Conservation (phyloP, 2,797 vertebrate genomes). For the Rhadinocentrus ornatus region DNA sequence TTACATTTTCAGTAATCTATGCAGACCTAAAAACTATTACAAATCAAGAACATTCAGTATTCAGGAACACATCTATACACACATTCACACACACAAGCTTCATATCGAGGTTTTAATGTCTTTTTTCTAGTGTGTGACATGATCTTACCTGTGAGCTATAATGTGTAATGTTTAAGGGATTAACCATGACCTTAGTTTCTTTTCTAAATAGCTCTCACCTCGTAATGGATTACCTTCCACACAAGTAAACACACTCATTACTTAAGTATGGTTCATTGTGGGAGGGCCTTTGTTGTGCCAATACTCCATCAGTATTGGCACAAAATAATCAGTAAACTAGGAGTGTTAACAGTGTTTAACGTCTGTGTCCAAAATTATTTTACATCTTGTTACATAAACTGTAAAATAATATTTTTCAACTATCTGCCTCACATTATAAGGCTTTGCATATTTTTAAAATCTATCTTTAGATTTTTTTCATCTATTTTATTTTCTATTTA, state of each 20-base stretch:
- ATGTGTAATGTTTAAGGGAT: conserved; percentile 17
- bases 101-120: conserved; percentile 23
- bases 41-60: conserved; percentile 2
- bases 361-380: not conserved
- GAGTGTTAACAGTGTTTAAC: not conserved
- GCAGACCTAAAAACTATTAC: not conserved
- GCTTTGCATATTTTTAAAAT: too few relatives aligned
- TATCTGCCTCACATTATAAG: too few relatives aligned
- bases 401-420: too few relatives aligned
- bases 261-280: not conserved
- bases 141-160: conserved; percentile 34
- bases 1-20: conserved; percentile 4
- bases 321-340: conserved; percentile 4
- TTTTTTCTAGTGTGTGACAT: conserved; percentile 8
- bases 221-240: conserved; percentile 17
- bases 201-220: conserved; percentile 15
- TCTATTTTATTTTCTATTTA: too few relatives aligned
- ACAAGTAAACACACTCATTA: not conserved
- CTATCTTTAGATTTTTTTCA: too few relatives aligned
- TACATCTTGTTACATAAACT: too few relatives aligned
- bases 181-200: conserved; percentile 31
- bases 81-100: not conserved
- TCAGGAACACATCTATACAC: not conserved
- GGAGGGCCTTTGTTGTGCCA: not conserved
- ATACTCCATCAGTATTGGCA: not conserved